Evolutionary conservation across 2,888 invertebrate genomes (phyloP).

Genomic region (Drosophila testacea): DNA sequence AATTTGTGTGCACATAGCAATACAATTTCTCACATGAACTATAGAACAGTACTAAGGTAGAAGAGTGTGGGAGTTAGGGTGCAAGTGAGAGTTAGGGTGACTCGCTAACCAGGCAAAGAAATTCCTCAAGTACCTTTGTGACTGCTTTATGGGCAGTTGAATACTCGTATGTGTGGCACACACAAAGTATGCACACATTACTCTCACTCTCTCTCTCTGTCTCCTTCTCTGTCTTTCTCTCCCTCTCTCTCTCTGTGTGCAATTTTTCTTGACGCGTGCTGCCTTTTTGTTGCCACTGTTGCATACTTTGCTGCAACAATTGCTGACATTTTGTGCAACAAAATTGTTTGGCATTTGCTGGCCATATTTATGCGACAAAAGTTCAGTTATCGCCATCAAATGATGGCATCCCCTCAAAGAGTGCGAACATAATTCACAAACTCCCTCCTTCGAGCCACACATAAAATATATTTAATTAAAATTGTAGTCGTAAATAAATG

Average conservation of each 20-base stretch:
- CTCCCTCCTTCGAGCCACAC: neutral
- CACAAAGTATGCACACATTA: conserved; percentile 15
- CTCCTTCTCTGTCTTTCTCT: conserved; percentile 5
- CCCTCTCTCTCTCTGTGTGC: conserved; percentile 12
- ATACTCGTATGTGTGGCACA: conserved; percentile 27
- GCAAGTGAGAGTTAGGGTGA: conserved; percentile 3
- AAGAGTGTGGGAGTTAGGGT: conserved; percentile 4
- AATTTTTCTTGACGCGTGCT: conserved; percentile 46
- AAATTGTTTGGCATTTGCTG: conserved; percentile 57
- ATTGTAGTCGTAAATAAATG: conserved; percentile 43
- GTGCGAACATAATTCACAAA: conserved; percentile 8
- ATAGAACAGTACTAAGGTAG: neutral
- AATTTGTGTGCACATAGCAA: conserved; percentile 40
- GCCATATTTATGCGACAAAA: conserved; percentile 34
- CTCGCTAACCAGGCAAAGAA: conserved; percentile 59
- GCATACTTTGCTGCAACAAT: conserved; percentile 63
- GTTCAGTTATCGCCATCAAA: conserved; percentile 34
- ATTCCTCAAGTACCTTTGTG: conserved; percentile 64
- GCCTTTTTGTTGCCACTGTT: conserved; percentile 34
- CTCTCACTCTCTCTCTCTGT: neutral
- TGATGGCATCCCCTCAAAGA: conserved; percentile 3
- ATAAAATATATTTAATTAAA: conserved; percentile 55
- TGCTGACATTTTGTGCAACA: conserved; percentile 48
- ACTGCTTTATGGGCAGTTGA: conserved; percentile 44
- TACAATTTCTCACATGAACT: conserved; percentile 50